phyloP scores from a whole-genome alignment of 2,113 vertebrate genomes.

The Neolamprologus kungweensis region DNA sequence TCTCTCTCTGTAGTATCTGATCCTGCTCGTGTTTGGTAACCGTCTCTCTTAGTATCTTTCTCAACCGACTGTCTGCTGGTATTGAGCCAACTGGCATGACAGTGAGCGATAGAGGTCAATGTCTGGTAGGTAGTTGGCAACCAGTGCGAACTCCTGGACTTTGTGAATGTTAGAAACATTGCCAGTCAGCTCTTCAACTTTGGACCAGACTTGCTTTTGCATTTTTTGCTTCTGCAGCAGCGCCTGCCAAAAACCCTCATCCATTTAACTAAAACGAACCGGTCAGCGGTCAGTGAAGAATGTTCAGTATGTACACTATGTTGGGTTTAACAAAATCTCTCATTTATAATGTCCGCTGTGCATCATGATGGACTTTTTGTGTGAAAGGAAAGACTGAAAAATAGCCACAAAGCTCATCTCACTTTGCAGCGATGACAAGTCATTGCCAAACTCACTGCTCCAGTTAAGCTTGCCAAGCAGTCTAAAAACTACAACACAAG shows the following conservation, averaged over 20 bases:
- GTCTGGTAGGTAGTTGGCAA: neutral
- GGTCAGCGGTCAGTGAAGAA: neutral
- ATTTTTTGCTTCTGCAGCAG: neutral
- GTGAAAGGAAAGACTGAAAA: neutral
- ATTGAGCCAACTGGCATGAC: neutral
- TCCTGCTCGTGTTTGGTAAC: neutral
- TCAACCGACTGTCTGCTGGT: neutral
- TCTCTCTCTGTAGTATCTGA: neutral
- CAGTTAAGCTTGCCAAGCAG: neutral
- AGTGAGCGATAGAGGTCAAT: neutral
- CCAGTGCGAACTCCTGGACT: neutral
- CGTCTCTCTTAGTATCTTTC: neutral
- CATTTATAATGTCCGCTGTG: neutral
- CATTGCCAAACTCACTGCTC: neutral
- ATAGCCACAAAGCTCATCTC: neutral
- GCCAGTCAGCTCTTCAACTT: neutral
- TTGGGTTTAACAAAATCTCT: neutral
- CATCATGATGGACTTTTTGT: neutral
- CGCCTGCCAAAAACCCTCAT: neutral
- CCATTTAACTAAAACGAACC: neutral
- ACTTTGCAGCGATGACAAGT: neutral
- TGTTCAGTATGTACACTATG: neutral
- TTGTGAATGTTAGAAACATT: neutral
- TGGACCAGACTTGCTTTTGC: neutral
- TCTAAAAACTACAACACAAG: neutral